Base-by-base conservation (phyloP, 2,113 vertebrate species). In the Hippocampus mohnikei region DNA sequence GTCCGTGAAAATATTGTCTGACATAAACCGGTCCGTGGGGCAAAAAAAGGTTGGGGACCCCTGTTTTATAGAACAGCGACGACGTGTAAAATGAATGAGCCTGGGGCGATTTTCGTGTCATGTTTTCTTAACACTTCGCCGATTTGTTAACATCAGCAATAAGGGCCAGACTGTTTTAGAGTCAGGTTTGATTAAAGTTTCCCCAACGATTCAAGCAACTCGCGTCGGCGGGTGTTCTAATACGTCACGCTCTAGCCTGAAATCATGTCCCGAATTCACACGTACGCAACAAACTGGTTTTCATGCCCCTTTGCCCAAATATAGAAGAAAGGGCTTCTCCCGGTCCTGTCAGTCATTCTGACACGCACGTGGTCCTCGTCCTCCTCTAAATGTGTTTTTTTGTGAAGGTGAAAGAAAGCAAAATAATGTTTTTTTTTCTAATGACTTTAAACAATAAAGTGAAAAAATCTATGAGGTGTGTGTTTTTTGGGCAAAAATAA, bases 401-500 rank as follows among this genome's bases (percentile, higher is more conserved):
- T 86, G 73, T 77, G 81, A 76, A 85, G 74, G 80, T 66, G 27
- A 89, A 86, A 81, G 77, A 81, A 84, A 87, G 70, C 62, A 12
- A 44, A 52, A 52, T 79, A 90, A 90, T 89, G 87, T 90, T 92
- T 88, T 93, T 90, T 92, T 88, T 93, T 93, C 88, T 92, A 92
- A 88, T 68, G 79, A 90, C 87, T 92, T 92, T 91, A 89, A 92
- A 92, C 85, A 91, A 92, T 91, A 92, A 93, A 91, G 85, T 83
- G 77, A 40, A 88, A 41, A 42, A 42, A 63, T 48, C 16, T 16
- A 4, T 5, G n/a, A 7, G 11, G 42, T 66, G 13, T 46, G 9
- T 46, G 13, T 16, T 42, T 12, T 3, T 27, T 48, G 15, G 23
- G 13, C 12, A 44, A 44, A 44, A 44, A 44, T 23, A 55, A 53